phyloP scores from a whole-genome alignment of 2,888 invertebrate species.

The Mythimna ferrago region DNA sequence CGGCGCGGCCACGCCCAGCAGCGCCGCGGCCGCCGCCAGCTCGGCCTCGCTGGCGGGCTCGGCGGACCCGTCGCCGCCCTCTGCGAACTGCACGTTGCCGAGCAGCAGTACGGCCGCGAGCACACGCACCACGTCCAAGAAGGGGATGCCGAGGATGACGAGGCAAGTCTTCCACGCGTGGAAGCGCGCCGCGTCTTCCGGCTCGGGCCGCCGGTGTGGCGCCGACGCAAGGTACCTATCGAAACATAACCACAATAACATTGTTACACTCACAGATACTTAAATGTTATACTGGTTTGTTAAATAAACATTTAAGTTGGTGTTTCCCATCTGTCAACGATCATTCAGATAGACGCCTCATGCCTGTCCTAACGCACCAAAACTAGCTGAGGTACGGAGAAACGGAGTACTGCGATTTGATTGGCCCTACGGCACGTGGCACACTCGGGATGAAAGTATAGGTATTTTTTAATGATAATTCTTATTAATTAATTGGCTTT shows the following conservation, averaged over 20 bases:
- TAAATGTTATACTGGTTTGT: too few relatives aligned
- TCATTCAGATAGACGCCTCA: too few relatives aligned
- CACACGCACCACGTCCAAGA: conserved; percentile 97
- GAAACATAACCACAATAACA: not conserved
- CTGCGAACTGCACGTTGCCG: conserved; percentile 97
- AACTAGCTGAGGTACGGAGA: too few relatives aligned
- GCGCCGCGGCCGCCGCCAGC: conserved; percentile 95
- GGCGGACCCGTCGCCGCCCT: conserved; percentile 94
- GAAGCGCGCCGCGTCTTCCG: conserved; percentile 91
- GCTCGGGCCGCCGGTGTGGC: conserved; percentile 89
- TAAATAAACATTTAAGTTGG: too few relatives aligned
- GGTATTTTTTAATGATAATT: too few relatives aligned
- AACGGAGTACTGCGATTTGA: too few relatives aligned
- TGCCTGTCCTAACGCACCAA: too few relatives aligned
- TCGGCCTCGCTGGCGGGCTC: conserved; percentile 96
- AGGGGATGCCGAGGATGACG: conserved; percentile 97
- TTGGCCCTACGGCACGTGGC: too few relatives aligned
- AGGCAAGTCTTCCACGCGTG: conserved; percentile 98
- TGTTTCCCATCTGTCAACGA: too few relatives aligned
- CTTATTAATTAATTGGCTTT: too few relatives aligned
- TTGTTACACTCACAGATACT: not conserved
- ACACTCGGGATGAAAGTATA: too few relatives aligned
- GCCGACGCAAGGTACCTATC: conserved; percentile 93
- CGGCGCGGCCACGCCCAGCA: conserved; percentile 93
- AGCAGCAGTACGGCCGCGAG: conserved; percentile 97